Base-by-base conservation (phyloP, 2,797 vertebrate species). In the Clangula hyemalis region DNA sequence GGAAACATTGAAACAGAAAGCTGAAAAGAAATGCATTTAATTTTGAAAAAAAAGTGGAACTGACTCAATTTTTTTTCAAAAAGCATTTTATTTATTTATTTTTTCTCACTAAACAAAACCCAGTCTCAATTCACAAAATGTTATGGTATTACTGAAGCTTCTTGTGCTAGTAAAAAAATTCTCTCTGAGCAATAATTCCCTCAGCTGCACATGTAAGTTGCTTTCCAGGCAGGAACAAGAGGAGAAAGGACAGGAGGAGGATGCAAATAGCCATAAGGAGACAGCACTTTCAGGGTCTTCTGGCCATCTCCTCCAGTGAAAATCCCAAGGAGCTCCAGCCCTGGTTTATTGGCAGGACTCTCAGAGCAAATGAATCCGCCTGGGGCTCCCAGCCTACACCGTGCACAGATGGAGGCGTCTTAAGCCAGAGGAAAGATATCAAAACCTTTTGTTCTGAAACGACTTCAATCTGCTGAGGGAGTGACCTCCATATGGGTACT, bases 401-500 rank as follows among this genome's bases (percentile, higher is more conserved):
- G 39, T 38, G 64, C 62, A 84, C 92, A 91, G 91, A 93, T 88
- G 85, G 82, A 87, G 64, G 41, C 0, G 0, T 76, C 85, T 62
- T 60, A 41, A 93, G 85, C 83, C 85, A 60, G 4, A 4, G 47
- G 66, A 81, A 86, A 66, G 62, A 80, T 96, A 92, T 34, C 73
- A 88, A 97, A 94, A 66, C 68, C 66, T 90, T 53, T 81, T 86
- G 76, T 62, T 95, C 74, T 65, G 39, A 79, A 93, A 92, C 0
- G 0, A 51, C 18, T 89, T 92, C 38, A 45, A 69, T 83, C 57
- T 57, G 70, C 24, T 51, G 51, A 74, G 27, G 28, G 5, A 61
- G 72, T 65, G 54, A 47, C 13, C 32, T 90, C 60, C 84, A 32
- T 28, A 38, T n/a, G 68, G 68, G 64, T 3, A 5, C n/a, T 80